These are phyloP conservation scores for Siphonodentalium dalli DNA, from an alignment of 2,888 invertebrate genomes.

Conservation along the genomic window DNA sequence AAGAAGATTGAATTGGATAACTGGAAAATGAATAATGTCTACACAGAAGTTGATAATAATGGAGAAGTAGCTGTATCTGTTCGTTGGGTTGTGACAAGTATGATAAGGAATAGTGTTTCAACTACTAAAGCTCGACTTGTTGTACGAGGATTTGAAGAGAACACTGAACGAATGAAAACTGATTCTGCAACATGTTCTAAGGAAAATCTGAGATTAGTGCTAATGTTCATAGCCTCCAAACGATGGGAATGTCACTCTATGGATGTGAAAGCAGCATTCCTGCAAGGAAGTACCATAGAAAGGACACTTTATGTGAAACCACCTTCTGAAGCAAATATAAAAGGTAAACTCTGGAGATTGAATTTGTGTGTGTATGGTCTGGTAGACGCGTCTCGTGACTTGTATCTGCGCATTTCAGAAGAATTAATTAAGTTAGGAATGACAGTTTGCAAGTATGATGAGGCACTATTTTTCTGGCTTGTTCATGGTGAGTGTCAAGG, in stretches of 20 bases:
- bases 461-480: no score
- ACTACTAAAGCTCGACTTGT: constrained; percentile 11
- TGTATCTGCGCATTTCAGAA: no score
- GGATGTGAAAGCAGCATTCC: no score
- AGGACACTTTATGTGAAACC: no score
- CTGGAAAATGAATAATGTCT: background rate
- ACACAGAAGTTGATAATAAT: background rate
- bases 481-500: no score
- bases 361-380: no score
- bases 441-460: no score
- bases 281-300: no score
- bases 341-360: no score
- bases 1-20: background rate
- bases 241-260: constrained; percentile 13
- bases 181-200: constrained; percentile 10
- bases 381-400: no score
- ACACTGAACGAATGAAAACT: background rate
- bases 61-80: constrained; percentile 4
- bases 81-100: constrained; percentile 11
- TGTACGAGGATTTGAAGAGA: constrained; percentile 15
- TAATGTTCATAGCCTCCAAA: constrained; percentile 13
- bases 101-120: background rate
- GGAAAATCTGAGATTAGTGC: constrained; percentile 4
- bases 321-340: no score
- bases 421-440: no score